Evolutionary conservation across 2,888 invertebrate genomes (phyloP).

Genomic region (Microctonus hyperodae): DNA sequence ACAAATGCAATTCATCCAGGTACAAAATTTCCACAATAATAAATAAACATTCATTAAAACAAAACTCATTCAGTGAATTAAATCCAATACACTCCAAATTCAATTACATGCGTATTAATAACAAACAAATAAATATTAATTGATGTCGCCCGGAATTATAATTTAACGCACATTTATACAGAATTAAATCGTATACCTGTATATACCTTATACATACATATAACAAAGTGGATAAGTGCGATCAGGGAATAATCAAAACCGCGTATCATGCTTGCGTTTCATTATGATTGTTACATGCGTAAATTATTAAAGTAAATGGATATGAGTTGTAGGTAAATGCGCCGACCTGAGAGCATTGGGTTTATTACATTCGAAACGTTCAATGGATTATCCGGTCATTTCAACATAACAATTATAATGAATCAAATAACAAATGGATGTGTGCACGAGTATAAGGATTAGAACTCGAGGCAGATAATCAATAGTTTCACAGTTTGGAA

Average conservation of each 20-base stretch:
- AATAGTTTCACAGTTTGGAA: conserved; percentile 37
- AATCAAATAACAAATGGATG: conserved; percentile 37
- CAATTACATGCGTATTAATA: too few relatives aligned
- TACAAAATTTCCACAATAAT: background rate
- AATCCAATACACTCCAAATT: too few relatives aligned
- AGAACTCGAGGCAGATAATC: conserved; percentile 35
- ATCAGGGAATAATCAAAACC: background rate
- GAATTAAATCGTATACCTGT: too few relatives aligned
- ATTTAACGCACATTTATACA: too few relatives aligned
- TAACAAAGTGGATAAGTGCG: background rate
- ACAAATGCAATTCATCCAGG: background rate
- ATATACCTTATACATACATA: background rate
- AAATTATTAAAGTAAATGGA: background rate
- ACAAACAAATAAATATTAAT: too few relatives aligned
- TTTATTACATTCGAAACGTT: background rate
- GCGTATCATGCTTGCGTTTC: background rate
- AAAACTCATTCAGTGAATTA: background rate
- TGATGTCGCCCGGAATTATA: too few relatives aligned
- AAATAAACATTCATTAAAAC: too few relatives aligned
- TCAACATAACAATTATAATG: conserved; percentile 34
- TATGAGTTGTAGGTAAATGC: background rate
- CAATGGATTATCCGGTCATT: background rate
- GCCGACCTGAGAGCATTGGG: background rate
- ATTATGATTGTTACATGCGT: background rate
- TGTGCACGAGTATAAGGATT: conserved; percentile 22